These are phyloP conservation scores for Phylloscopus whistleri DNA, from an alignment of 2,113 vertebrate species.

Conservation along the genomic window DNA sequence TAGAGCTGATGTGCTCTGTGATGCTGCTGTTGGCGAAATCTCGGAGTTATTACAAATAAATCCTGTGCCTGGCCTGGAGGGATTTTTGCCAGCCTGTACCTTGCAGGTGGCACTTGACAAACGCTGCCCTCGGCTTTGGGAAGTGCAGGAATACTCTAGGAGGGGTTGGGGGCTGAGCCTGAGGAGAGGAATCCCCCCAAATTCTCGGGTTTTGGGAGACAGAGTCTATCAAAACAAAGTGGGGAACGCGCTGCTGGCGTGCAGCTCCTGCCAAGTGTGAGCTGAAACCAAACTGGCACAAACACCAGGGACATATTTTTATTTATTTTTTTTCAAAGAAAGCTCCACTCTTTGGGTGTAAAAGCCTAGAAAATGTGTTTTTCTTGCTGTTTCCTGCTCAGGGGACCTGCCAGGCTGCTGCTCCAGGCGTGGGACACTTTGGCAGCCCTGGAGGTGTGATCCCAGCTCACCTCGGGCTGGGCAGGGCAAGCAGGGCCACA, in stretches of 20 bases:
- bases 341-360: not conserved
- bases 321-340: not conserved
- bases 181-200: not conserved
- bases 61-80: not conserved
- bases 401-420: not conserved
- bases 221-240: not conserved
- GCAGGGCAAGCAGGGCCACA: accelerated
- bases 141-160: not conserved
- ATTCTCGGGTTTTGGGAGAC: not conserved
- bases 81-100: not conserved
- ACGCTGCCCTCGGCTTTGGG: not conserved
- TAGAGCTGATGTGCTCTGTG: not conserved
- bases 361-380: not conserved
- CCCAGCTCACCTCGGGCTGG: accelerated
- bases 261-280: not conserved
- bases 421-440: accelerated
- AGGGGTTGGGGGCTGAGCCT: not conserved
- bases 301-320: not conserved
- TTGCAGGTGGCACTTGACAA: not conserved
- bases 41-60: not conserved
- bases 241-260: not conserved
- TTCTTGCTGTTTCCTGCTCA: not conserved
- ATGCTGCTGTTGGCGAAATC: not conserved
- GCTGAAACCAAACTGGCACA: not conserved
- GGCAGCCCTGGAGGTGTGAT: accelerated